Evolutionary conservation across 2,113 vertebrate genomes (phyloP), one percentile per base, ranked within the genome.

Genomic region (Thalassoma bifasciatum): DNA sequence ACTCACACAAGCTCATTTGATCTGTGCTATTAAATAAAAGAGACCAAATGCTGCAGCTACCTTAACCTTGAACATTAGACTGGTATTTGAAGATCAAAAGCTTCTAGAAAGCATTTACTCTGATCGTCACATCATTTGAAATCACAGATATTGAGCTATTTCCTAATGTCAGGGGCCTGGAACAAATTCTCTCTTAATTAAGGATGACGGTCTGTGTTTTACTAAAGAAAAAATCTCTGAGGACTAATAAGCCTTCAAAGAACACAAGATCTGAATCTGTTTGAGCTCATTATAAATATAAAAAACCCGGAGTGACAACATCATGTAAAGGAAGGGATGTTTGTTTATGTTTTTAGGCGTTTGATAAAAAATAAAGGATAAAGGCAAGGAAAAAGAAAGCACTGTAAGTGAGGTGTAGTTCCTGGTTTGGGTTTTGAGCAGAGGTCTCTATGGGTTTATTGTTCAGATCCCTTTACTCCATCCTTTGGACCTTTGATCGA

Each of bases 21-120:
- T 62, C 10, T 2, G 1, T 49, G n/a, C n/a, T 59, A 56, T 22
- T 46, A 26, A 62, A 44, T 34, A 21, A 64, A 19, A 23, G 61
- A 47, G 50, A 52, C 62, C 42, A 42, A 53, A 75, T 70, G 34
- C n/a, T 50, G 24, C 54, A 70, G 47, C 14, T 46, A 64, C 68
- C 1, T 13, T 17, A 26, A 37, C 3, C 24, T 42, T 60, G 9
- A 24, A 50, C 49, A 56, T 16, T 10, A 50, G 14, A 26, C 30
- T 26, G 50, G 26, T 10, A 60, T 30, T 23, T 40, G 56, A 66
- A 59, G 61, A 72, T 77, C 21, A 23, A 21, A 13, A 34, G 61
- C 54, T 54, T 44, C 5, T 4, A 70, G 51, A 50, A 50, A 61
- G 12, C 38, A 26, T 42, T 46, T 56, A 36, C 11, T 76, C 66